A percentile compares a stretch with the other conserved stretches of the same genome.
Evolutionary conservation across 2,888 invertebrate species (phyloP).

Genomic region (Phalera bucephala): DNA sequence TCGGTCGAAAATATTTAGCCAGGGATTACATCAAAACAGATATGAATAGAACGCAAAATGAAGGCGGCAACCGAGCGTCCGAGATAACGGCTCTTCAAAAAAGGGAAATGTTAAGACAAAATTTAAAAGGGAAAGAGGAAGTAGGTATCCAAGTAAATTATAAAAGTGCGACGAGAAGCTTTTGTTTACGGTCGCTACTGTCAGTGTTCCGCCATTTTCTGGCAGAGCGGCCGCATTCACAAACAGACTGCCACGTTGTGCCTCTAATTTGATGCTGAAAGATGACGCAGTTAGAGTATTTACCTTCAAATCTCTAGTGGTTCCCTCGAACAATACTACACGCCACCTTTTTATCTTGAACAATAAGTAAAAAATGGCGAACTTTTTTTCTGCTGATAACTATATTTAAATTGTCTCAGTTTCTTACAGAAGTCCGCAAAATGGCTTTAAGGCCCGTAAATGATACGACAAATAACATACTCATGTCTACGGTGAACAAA

Average conservation of each 20-base stretch:
- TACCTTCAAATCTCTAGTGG: slow-evolving; percentile 32
- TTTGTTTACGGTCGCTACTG: slow-evolving; percentile 63
- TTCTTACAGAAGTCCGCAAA: no score
- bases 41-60: slow-evolving; percentile 63
- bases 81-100: slow-evolving; percentile 70
- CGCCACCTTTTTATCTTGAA: slow-evolving; percentile 26
- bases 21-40: slow-evolving; percentile 54
- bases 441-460: no score
- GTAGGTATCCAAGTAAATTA: slow-evolving; percentile 67
- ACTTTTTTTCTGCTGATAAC: slow-evolving; percentile 18
- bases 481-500: no score
- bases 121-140: slow-evolving; percentile 66
- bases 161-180: slow-evolving; percentile 63
- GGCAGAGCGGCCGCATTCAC: slow-evolving; percentile 42
- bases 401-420: no score
- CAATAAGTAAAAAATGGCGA: slow-evolving; percentile 27
- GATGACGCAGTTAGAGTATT: slow-evolving; percentile 35
- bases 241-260: slow-evolving; percentile 44
- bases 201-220: slow-evolving; percentile 47
- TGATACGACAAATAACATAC: no score
- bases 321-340: slow-evolving; percentile 31
- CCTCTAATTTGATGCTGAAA: slow-evolving; percentile 38
- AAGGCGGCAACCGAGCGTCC: slow-evolving; percentile 52
- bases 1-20: slow-evolving; percentile 46
- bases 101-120: slow-evolving; percentile 65